These are phyloP conservation scores for Myrmecophaga tridactyla DNA, from an alignment of 2,113 vertebrate genomes.

Conservation along the genomic window DNA sequence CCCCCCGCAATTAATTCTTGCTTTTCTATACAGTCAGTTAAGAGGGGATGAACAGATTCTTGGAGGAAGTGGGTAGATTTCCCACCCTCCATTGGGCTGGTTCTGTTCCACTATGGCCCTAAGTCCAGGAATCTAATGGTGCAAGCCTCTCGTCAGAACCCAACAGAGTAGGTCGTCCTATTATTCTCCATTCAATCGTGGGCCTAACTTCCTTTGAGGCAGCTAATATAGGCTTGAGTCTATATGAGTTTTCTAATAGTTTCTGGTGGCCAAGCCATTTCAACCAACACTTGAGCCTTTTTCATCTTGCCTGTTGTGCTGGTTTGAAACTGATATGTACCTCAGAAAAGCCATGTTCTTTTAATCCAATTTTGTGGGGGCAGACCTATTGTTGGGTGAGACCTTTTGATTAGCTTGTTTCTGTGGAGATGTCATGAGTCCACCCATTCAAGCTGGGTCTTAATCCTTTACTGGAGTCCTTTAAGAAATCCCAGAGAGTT, in stretches of 20 bases:
- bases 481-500: too few species aligned
- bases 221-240: slow-evolving; percentile 1
- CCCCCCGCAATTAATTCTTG: not conserved
- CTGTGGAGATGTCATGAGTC: too few species aligned
- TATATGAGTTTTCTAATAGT: slow-evolving; percentile 11
- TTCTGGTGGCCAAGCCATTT: not conserved
- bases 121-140: not conserved
- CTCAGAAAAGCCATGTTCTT: too few species aligned
- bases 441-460: too few species aligned
- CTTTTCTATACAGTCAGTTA: slow-evolving; percentile 11
- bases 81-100: not conserved
- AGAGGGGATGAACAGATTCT: not conserved
- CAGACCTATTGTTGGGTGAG: too few species aligned
- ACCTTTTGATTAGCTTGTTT: too few species aligned
- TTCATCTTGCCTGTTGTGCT: not conserved
- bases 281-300: not conserved
- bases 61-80: not conserved
- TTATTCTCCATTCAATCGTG: not conserved
- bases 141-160: not conserved
- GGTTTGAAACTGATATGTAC: too few species aligned
- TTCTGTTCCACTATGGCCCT: not conserved
- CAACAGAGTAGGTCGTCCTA: not conserved
- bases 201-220: slow-evolving; percentile 1
- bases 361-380: too few species aligned
- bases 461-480: too few species aligned